Base-by-base conservation (phyloP, 2,888 invertebrate genomes). In the Lypha dubia region DNA sequence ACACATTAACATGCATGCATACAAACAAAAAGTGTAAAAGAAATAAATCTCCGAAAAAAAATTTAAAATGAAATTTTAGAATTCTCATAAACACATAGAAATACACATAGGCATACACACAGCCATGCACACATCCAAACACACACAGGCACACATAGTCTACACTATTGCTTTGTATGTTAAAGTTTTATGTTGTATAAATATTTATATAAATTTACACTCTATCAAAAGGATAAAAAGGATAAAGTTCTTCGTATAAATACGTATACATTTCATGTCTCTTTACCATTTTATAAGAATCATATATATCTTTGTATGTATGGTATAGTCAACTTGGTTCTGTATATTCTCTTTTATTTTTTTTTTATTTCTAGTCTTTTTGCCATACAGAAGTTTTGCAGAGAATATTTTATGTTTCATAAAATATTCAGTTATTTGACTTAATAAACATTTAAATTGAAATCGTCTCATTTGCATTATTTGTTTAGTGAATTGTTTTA, bases 391-490 rank as follows among this genome's bases (percentile, higher is more conserved):
- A 6, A 60, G 53, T 44, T 44, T 24, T 56, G 41, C 56, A 20
- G 24, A 56, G 22, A 3, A 76, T 80, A 76, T 22, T 81, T 84
- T 84, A 68, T 80, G 56, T 74, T 84, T 81, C 81, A 84, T 81
- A 81, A 84, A 84, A 84, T 81, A 84, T 84, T 84, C 84, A 81
- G 77, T 81, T 81, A 83, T 85, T 85, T 83, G 83, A 76, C 83
- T 85, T 83, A 73, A 76, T 85, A 83, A 83, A 83, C 83, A 85
- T 85, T 85, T 85, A 85, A 85, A 85, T 85, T 83, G 75, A 83
- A 85, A 83, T 76, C 85, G 85, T 85, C 83, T 85, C 83, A 85
- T 83, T 85, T 83, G 83, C 83, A 85, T 85, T 85, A 83, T 85
- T 85, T 85, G 85, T 17, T 76, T 67, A 63, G 75, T 73, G 79